phyloP scores from a whole-genome alignment of 1,140 invertebrate species.

The Saccostrea cuccullata region DNA sequence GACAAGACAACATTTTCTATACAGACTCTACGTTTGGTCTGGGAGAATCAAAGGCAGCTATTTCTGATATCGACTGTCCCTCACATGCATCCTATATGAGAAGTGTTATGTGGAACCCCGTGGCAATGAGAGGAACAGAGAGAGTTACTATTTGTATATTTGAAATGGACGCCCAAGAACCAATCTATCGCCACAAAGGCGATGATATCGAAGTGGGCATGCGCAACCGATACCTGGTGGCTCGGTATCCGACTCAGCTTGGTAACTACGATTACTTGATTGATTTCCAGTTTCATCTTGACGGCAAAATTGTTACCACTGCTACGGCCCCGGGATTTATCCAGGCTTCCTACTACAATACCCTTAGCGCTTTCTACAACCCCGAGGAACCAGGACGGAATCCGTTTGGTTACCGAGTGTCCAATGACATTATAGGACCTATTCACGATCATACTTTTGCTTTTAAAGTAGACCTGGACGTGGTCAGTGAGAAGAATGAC shows the following conservation, averaged over 20 bases:
- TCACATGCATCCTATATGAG: conserved; percentile 59
- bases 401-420: conserved; percentile 59
- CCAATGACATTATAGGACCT: conserved; percentile 46
- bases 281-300: conserved; percentile 63
- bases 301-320: conserved; percentile 58
- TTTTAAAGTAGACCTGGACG: conserved; percentile 63
- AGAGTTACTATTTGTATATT: conserved; percentile 62
- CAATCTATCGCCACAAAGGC: conserved; percentile 57
- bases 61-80: conserved; percentile 65
- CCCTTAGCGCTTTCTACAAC: conserved; percentile 25
- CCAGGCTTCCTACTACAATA: conserved; percentile 52
- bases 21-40: conserved; percentile 59
- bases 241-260: conserved; percentile 54
- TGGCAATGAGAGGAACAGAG: neutral
- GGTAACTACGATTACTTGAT: conserved; percentile 66
- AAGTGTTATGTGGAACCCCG: conserved; percentile 43
- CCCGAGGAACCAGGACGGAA: conserved; percentile 25
- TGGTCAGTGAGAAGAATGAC: conserved; percentile 54
- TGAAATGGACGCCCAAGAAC: conserved; percentile 56
- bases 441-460: conserved; percentile 63
- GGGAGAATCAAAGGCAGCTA: conserved; percentile 48
- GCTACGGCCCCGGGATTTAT: conserved; percentile 61
- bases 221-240: conserved; percentile 54
- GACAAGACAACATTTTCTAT: conserved; percentile 56
- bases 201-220: conserved; percentile 48